phyloP scores from a whole-genome alignment of 2,888 invertebrate species.

The Plemyria rubiginata region DNA sequence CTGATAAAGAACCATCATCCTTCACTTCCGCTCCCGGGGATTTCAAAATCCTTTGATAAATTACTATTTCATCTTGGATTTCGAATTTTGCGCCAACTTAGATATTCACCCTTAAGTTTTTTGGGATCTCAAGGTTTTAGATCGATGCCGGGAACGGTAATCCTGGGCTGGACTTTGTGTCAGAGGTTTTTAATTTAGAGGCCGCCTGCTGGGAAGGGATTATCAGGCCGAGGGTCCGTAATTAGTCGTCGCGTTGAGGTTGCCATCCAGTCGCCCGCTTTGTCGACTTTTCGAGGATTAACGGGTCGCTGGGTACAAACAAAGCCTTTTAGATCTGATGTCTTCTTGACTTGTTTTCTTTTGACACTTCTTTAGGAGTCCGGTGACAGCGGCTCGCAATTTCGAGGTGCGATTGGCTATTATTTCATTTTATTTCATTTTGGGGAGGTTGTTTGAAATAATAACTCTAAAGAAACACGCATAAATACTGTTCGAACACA shows the following conservation, averaged over 20 bases:
- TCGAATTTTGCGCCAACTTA: constrained; percentile 68
- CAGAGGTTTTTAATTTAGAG: constrained; percentile 80
- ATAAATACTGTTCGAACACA: too few relatives aligned
- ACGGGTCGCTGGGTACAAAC: constrained; percentile 45
- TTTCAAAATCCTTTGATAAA: constrained; percentile 82
- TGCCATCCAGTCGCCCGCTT: constrained; percentile 55
- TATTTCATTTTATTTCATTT: too few relatives aligned
- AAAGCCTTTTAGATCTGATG: constrained; percentile 37
- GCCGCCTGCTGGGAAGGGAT: constrained; percentile 82
- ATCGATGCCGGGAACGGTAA: constrained; percentile 65
- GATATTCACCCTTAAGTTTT: constrained; percentile 65
- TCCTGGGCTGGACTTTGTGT: constrained; percentile 68
- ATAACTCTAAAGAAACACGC: too few relatives aligned
- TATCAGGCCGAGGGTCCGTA: constrained; percentile 73
- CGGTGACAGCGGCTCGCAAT: too few relatives aligned
- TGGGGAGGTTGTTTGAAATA: too few relatives aligned
- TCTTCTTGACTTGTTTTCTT: constrained; percentile 34
- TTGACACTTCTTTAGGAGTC: constrained; percentile 26
- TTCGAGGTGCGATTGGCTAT: too few relatives aligned
- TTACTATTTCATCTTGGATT: constrained; percentile 83
- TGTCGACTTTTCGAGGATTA: constrained; percentile 62
- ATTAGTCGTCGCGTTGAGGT: constrained; percentile 73
- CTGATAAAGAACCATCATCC: constrained; percentile 70
- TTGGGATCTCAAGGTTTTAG: constrained; percentile 49
- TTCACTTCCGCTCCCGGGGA: constrained; percentile 71